These are phyloP conservation scores for Drosophila parthenogenetica DNA, from an alignment of 2,888 invertebrate species.

Conservation along the genomic window DNA sequence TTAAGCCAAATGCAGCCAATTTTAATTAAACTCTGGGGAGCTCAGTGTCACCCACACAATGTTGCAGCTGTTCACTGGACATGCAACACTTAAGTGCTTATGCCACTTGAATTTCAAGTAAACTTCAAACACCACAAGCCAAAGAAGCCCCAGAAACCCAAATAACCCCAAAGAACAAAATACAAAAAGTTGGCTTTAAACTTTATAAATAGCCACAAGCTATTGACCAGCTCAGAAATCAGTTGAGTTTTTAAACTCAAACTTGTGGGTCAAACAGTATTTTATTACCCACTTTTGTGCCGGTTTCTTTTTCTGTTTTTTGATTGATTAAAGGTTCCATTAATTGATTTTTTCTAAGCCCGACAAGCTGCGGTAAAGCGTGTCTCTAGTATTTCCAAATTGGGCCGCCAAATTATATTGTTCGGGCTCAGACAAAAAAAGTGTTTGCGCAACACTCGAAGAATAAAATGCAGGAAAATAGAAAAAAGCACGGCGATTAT, in stretches of 20 bases:
- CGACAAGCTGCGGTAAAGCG: neutral
- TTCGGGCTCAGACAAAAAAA: constrained; percentile 34
- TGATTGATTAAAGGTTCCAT: constrained; percentile 60
- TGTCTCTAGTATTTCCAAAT: constrained; percentile 14
- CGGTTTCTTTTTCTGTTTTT: constrained; percentile 19
- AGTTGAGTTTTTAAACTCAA: neutral
- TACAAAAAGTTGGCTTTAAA: constrained; percentile 9
- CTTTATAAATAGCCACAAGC: constrained; percentile 43
- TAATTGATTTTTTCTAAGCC: constrained; percentile 42
- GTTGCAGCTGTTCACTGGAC: constrained; percentile 24
- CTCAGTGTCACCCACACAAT: constrained; percentile 1
- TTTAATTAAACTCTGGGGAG: constrained; percentile 65
- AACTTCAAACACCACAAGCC: neutral
- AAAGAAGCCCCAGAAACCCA: too few species aligned
- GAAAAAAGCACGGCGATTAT: constrained; percentile 35
- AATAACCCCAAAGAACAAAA: neutral
- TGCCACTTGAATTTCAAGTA: constrained; percentile 40
- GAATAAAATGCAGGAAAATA: constrained; percentile 24
- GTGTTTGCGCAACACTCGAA: constrained; percentile 76
- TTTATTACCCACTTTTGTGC: constrained; percentile 2
- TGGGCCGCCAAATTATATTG: constrained; percentile 38
- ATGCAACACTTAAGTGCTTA: constrained; percentile 19
- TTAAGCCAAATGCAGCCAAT: constrained; percentile 44
- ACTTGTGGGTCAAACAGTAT: neutral
- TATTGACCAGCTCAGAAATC: neutral